These are phyloP conservation scores for Heterotis niloticus DNA, from an alignment of 2,113 vertebrate species.

Conservation along the genomic window DNA sequence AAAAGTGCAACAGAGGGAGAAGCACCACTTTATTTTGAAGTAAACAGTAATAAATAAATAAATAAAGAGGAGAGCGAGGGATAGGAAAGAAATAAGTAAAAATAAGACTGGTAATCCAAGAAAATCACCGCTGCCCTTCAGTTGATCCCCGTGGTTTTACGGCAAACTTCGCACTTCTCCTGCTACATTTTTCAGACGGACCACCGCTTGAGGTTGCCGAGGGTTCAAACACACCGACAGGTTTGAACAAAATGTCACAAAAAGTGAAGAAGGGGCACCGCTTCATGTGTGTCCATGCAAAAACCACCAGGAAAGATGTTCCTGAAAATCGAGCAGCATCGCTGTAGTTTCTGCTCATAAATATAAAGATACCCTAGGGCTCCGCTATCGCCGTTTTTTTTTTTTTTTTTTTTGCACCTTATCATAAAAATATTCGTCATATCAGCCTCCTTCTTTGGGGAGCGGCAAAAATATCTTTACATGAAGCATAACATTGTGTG, in stretches of 20 bases:
- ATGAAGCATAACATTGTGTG: no score
- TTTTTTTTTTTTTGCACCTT: no score
- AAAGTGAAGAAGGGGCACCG: not conserved
- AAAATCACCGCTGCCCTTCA: conserved; percentile 6
- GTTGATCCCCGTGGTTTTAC: conserved; percentile 1
- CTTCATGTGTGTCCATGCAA: not conserved
- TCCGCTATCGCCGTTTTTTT: no score
- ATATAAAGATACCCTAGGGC: not conserved
- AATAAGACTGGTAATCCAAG: conserved; percentile 5
- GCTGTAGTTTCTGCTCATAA: not conserved
- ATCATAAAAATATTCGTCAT: no score
- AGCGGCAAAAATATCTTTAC: no score
- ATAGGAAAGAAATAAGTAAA: not conserved
- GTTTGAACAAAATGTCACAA: conserved; percentile 4
- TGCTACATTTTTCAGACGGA: not conserved
- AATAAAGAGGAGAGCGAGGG: not conserved
- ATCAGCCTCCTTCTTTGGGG: no score
- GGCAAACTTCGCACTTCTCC: not conserved
- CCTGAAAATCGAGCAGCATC: not conserved
- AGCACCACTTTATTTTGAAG: not conserved
- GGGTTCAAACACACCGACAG: not conserved
- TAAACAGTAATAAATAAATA: conserved; percentile 15
- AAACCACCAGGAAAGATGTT: not conserved
- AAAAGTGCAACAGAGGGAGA: no score
- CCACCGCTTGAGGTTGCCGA: not conserved